These are phyloP conservation scores for Danio jaintianensis DNA, from an alignment of 2,797 vertebrate species.

Conservation along the genomic window DNA sequence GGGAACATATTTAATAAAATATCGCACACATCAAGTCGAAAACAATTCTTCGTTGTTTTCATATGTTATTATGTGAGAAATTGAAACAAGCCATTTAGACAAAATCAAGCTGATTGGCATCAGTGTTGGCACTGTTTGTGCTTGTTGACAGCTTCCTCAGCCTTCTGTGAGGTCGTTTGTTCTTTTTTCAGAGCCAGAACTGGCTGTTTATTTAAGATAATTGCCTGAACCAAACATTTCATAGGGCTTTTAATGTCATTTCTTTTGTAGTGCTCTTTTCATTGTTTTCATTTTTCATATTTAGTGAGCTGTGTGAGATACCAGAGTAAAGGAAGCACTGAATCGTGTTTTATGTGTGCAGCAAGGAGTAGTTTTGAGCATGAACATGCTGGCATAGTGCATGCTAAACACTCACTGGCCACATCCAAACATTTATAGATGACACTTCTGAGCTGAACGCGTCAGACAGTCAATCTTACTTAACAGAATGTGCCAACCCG, in stretches of 20 bases:
- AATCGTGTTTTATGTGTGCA: conserved; percentile 1
- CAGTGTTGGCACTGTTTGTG: conserved; percentile 45
- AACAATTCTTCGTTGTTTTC: background rate
- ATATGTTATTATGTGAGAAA: background rate
- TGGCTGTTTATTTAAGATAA: conserved; percentile 13
- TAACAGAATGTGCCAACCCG: background rate
- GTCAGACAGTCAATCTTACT: conserved; percentile 1
- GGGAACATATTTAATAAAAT: background rate
- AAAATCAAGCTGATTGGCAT: conserved; percentile 67
- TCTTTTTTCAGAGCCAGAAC: background rate
- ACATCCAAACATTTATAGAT: conserved; percentile 40
- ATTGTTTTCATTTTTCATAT: conserved; percentile 2
- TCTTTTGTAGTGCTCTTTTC: background rate
- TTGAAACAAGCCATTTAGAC: conserved; percentile 58
- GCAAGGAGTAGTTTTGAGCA: conserved; percentile 45
- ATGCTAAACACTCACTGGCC: background rate
- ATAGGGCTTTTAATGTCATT: background rate
- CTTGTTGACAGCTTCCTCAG: conserved; percentile 10
- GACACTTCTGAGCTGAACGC: conserved; percentile 12
- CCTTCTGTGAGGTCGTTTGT: conserved; percentile 18
- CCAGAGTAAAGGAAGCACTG: conserved; percentile 8
- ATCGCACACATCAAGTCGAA: conserved; percentile 5
- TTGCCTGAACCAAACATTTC: conserved; percentile 8
- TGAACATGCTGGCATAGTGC: conserved; percentile 7
- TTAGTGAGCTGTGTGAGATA: background rate